Conservation (phyloP, 2,888 invertebrate genomes). For the Thecophora atra region DNA sequence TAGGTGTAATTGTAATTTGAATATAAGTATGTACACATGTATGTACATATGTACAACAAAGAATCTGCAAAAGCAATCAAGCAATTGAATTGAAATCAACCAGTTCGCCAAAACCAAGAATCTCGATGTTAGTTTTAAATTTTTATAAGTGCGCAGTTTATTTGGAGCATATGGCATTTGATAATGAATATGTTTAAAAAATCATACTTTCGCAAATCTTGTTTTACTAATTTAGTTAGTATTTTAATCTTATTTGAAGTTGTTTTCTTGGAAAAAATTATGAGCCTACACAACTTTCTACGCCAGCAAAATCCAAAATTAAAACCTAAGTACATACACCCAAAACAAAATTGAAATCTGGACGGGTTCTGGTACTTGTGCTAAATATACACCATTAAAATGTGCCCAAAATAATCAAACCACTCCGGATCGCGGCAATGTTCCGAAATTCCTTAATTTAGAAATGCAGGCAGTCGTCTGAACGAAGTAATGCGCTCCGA, state of each 20-base stretch:
- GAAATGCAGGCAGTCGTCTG: slow-evolving; percentile 18
- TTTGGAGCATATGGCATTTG: no score
- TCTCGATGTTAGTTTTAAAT: no score
- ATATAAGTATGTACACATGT: not conserved
- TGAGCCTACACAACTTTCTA: no score
- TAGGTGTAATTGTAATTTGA: no score
- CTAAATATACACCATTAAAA: slow-evolving; percentile 28
- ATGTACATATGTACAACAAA: not conserved
- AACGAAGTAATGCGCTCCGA: not conserved
- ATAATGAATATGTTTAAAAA: no score
- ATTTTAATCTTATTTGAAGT: not conserved
- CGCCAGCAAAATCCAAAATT: not conserved
- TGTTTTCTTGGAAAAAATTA: not conserved
- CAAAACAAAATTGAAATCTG: slow-evolving; percentile 14
- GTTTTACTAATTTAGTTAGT: no score
- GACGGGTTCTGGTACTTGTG: not conserved
- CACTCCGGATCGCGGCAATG: slow-evolving; percentile 29
- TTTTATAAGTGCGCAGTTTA: no score
- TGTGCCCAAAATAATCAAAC: slow-evolving; percentile 28
- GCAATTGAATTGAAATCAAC: no score
- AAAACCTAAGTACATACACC: slow-evolving; percentile 21
- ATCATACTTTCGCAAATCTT: no score
- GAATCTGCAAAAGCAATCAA: no score
- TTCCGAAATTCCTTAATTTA: slow-evolving; percentile 30
- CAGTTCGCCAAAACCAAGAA: no score